A percentile compares a stretch with the other conserved stretches of the same genome.
Evolutionary conservation across 2,888 invertebrate species (phyloP).

Genomic region (Cheilosia scutellata): DNA sequence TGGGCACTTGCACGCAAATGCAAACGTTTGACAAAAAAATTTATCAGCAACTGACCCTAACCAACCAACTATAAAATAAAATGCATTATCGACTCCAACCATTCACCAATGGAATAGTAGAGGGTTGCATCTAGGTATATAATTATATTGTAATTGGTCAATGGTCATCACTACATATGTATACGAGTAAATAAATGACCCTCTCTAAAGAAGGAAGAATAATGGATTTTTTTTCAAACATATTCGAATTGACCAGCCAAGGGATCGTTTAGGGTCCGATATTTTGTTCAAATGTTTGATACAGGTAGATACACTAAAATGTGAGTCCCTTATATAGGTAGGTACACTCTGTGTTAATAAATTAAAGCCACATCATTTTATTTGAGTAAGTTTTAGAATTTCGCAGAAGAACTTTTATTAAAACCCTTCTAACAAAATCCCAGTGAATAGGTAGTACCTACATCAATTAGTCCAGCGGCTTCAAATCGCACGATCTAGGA

Average conservation of each 20-base stretch:
- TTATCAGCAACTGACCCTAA: not conserved
- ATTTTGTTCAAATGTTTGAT: too few relatives aligned
- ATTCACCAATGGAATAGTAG: not conserved
- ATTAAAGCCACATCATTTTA: too few relatives aligned
- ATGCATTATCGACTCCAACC: not conserved
- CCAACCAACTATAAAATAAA: not conserved
- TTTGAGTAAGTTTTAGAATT: too few relatives aligned
- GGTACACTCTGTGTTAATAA: too few relatives aligned
- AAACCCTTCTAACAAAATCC: too few relatives aligned
- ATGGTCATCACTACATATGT: conserved; percentile 1
- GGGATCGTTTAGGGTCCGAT: not conserved
- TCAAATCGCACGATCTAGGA: too few relatives aligned
- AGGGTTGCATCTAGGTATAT: not conserved
- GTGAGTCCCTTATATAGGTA: too few relatives aligned
- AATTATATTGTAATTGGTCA: conserved; percentile 9
- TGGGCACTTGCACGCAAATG: too few relatives aligned
- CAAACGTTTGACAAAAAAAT: not conserved
- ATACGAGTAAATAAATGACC: conserved; percentile 15
- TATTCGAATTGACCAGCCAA: conserved; percentile 21
- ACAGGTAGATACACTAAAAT: too few relatives aligned
- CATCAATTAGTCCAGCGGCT: too few relatives aligned
- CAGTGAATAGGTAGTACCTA: too few relatives aligned
- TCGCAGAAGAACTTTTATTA: too few relatives aligned
- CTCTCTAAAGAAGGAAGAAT: not conserved
- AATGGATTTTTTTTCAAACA: not conserved